A percentile compares a stretch with the other conserved stretches of the same genome.
These are phyloP conservation scores for Acanthornis magna DNA, from an alignment of 2,797 vertebrate species.

Conservation along the genomic window DNA sequence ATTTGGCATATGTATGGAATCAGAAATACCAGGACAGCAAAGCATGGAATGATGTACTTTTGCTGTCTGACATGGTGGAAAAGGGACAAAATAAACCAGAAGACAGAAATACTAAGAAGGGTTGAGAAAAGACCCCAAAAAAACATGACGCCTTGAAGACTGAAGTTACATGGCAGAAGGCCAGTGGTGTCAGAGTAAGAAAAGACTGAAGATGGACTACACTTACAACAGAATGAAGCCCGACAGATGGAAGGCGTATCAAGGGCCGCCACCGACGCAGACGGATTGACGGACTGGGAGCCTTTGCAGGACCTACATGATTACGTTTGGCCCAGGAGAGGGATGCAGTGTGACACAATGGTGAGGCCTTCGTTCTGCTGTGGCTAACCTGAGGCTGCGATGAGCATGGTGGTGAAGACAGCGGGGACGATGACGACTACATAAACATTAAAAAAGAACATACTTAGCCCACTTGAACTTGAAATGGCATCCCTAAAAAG, in stretches of 20 bases:
- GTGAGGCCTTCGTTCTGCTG: constrained; percentile 81
- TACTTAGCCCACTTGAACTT: constrained; percentile 72
- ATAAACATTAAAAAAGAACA: constrained; percentile 80
- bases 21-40: constrained; percentile 60
- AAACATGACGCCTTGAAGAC: constrained; percentile 59
- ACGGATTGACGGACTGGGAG: constrained; percentile 79
- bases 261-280: constrained; percentile 82
- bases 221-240: constrained; percentile 83
- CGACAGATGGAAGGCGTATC: constrained; percentile 80
- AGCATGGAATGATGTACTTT: constrained; percentile 50
- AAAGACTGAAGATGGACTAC: constrained; percentile 80
- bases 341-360: constrained; percentile 80
- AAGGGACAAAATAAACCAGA: neutral
- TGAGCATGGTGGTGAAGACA: constrained; percentile 75
- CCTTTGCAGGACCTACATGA: constrained; percentile 81
- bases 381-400: constrained; percentile 82
- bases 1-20: neutral
- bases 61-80: constrained; percentile 40
- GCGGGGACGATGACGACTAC: constrained; percentile 76
- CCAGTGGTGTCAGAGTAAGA: constrained; percentile 66
- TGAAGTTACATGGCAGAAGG: constrained; percentile 34
- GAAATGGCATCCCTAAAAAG: constrained; percentile 60
- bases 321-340: constrained; percentile 81
- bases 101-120: constrained; percentile 58
- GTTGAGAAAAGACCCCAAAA: constrained; percentile 64